A percentile compares a stretch with the other conserved stretches of the same genome.
These are phyloP conservation scores for Heliconius cydno DNA, from an alignment of 2,888 invertebrate species.

Conservation along the genomic window DNA sequence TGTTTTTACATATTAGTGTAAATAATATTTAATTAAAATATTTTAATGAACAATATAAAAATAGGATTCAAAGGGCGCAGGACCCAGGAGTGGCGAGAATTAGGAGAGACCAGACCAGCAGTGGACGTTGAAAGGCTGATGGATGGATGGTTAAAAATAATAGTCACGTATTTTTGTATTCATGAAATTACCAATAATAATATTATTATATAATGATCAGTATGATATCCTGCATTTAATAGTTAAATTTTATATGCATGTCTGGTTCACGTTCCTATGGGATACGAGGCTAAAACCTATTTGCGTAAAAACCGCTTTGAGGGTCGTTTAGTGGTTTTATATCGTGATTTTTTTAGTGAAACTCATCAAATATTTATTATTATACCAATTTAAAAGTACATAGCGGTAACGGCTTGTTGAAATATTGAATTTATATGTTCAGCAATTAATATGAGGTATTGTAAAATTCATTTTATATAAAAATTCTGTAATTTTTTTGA, in stretches of 20 bases:
- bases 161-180: too few relatives aligned
- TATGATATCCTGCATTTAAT: slow-evolving; percentile 25
- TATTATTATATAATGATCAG: slow-evolving; percentile 14
- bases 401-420: slow-evolving; percentile 1
- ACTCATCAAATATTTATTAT: slow-evolving; percentile 20
- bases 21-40: too few relatives aligned
- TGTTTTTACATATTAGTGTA: too few relatives aligned
- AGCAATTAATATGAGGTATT: background rate
- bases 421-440: slow-evolving; percentile 11
- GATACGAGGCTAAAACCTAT: slow-evolving; percentile 27
- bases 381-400: slow-evolving; percentile 22
- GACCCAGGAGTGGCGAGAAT: too few relatives aligned
- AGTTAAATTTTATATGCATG: slow-evolving; percentile 13
- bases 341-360: slow-evolving; percentile 11
- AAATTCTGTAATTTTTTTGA: background rate
- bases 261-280: slow-evolving; percentile 25
- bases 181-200: too few relatives aligned
- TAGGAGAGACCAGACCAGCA: too few relatives aligned
- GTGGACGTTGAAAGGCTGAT: too few relatives aligned
- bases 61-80: too few relatives aligned
- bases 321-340: slow-evolving; percentile 21
- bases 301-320: slow-evolving; percentile 28
- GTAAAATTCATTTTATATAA: background rate
- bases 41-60: too few relatives aligned
- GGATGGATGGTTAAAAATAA: too few relatives aligned